These are phyloP conservation scores for Julus scandinavius DNA, from an alignment of 2,888 invertebrate species.

Conservation along the genomic window DNA sequence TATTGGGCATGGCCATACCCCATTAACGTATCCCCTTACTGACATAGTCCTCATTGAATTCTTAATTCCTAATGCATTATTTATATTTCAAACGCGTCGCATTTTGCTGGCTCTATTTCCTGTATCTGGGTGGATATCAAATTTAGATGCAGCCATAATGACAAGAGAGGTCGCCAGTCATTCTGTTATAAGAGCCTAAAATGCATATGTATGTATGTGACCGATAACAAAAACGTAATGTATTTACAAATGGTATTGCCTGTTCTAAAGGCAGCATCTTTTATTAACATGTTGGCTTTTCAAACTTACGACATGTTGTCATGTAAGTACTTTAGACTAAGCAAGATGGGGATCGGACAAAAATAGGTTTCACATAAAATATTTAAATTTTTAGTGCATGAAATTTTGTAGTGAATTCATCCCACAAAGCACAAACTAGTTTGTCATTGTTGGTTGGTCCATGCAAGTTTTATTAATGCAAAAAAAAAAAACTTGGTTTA, in stretches of 20 bases:
- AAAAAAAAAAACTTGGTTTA: background rate
- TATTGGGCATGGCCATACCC: background rate
- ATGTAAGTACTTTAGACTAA: too few relatives aligned
- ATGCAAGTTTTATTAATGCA: background rate
- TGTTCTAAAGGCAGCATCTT: too few relatives aligned
- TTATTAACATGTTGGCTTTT: too few relatives aligned
- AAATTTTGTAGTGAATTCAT: too few relatives aligned
- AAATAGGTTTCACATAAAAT: too few relatives aligned
- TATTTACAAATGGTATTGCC: too few relatives aligned
- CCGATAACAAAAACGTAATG: too few relatives aligned
- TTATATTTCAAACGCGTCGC: background rate
- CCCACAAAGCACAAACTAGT: too few relatives aligned
- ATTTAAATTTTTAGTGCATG: too few relatives aligned
- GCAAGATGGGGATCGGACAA: too few relatives aligned
- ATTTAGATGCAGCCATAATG: background rate
- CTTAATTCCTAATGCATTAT: slow-evolving; percentile 21
- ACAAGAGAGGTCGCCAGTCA: background rate
- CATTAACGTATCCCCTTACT: slow-evolving; percentile 37
- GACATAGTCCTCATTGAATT: slow-evolving; percentile 1
- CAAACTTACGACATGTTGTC: too few relatives aligned
- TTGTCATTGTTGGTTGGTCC: background rate
- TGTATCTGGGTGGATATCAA: background rate
- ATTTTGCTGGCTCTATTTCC: background rate
- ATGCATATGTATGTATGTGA: too few relatives aligned
- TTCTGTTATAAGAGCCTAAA: background rate